A percentile compares a stretch with the other conserved stretches of the same genome.
Conservation (phyloP, 2,113 vertebrate genomes). For the Porphyrio hochstetteri region DNA sequence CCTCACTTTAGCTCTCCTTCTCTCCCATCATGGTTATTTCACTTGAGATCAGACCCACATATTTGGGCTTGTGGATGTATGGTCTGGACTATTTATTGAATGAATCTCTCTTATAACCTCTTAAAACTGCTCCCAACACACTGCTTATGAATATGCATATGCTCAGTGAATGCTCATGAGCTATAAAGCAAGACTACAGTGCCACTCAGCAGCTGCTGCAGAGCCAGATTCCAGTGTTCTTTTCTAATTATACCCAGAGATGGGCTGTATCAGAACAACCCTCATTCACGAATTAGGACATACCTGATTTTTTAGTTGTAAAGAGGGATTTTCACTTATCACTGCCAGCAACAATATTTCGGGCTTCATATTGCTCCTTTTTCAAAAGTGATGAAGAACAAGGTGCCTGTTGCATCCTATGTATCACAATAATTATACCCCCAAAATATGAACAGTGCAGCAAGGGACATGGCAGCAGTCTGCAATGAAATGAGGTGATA, state of each 20-base stretch:
- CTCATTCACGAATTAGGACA: not conserved
- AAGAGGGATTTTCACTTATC: not conserved
- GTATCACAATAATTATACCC: not conserved
- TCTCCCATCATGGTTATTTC: not conserved
- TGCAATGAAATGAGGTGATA: not conserved
- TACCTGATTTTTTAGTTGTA: not conserved
- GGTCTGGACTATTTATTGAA: not conserved
- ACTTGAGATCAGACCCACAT: not conserved
- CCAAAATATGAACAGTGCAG: not conserved
- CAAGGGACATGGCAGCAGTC: not conserved
- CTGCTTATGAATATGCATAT: conserved; percentile 1
- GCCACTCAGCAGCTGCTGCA: conserved; percentile 17
- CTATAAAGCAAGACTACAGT: not conserved
- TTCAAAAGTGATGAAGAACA: not conserved
- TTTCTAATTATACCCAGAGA: not conserved
- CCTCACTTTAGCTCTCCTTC: not conserved
- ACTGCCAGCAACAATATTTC: not conserved
- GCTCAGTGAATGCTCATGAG: not conserved
- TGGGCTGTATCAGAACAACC: not conserved
- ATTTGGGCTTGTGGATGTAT: not conserved
- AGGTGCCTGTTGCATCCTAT: not conserved
- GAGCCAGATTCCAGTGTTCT: not conserved
- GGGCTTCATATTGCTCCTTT: not conserved
- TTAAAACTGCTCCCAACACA: not conserved
- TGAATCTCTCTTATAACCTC: not conserved